Evolutionary conservation across 2,888 invertebrate genomes (phyloP).

Genomic region (Polymixis flavicincta): DNA sequence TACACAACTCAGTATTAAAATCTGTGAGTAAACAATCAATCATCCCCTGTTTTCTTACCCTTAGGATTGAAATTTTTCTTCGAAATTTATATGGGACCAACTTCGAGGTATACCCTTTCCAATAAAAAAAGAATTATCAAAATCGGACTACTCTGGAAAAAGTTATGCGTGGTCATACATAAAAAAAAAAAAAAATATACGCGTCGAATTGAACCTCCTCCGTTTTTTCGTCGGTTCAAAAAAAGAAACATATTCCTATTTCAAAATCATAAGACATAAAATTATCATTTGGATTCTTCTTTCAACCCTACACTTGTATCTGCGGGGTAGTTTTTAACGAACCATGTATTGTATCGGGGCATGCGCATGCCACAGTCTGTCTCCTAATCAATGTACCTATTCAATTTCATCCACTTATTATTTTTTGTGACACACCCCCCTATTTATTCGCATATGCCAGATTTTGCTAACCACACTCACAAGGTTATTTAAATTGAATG

Average conservation of each 20-base stretch:
- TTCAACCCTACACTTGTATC: slow-evolving; percentile 34
- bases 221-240: too few relatives aligned
- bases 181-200: too few relatives aligned
- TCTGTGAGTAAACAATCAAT: too few relatives aligned
- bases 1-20: too few relatives aligned
- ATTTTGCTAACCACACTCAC: slow-evolving; percentile 68
- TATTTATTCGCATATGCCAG: slow-evolving; percentile 79
- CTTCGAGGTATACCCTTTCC: too few relatives aligned
- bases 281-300: slow-evolving; percentile 9
- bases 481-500: slow-evolving; percentile 23
- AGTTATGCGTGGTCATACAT: too few relatives aligned
- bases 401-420: slow-evolving; percentile 85
- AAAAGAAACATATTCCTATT: background rate
- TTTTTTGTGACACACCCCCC: slow-evolving; percentile 81
- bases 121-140: too few relatives aligned
- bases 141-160: too few relatives aligned
- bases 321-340: slow-evolving; percentile 82
- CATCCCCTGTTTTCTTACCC: too few relatives aligned
- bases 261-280: background rate
- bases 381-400: slow-evolving; percentile 80
- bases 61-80: too few relatives aligned
- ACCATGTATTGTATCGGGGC: slow-evolving; percentile 80
- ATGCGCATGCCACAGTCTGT: slow-evolving; percentile 69
- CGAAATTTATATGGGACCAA: too few relatives aligned
- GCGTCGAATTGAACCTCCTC: too few relatives aligned